Conservation (phyloP, 2,113 vertebrate genomes). For the Cryptotis parvus region DNA sequence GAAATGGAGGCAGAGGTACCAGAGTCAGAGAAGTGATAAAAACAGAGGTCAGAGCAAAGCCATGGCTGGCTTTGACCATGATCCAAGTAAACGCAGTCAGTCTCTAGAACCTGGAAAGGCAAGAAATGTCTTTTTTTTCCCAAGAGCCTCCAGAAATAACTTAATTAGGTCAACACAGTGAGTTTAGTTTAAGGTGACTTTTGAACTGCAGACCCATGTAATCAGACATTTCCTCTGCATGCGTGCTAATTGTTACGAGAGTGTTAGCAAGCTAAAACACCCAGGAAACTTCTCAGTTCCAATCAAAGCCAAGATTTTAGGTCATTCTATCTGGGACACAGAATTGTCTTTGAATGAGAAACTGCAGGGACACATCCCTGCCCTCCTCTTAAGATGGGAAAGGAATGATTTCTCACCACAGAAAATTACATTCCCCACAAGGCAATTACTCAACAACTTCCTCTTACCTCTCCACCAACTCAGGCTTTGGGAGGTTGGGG, state of each 20-base stretch:
- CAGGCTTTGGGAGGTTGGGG: neutral
- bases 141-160: neutral
- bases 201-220: neutral
- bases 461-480: neutral
- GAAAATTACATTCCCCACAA: conserved; percentile 10
- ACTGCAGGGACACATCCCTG: neutral
- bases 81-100: neutral
- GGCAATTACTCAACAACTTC: conserved; percentile 51
- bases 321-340: neutral
- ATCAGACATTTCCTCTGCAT: neutral
- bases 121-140: neutral
- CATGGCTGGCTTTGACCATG: neutral
- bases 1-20: neutral
- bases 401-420: conserved; percentile 18
- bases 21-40: neutral
- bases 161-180: neutral
- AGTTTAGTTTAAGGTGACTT: conserved; percentile 10
- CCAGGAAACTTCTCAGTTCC: neutral
- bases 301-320: neutral
- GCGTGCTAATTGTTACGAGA: neutral
- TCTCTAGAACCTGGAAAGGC: neutral
- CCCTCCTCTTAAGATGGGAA: neutral
- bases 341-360: neutral
- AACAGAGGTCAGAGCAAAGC: neutral
- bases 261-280: neutral